These are phyloP conservation scores for Hemiprocne comata DNA, from an alignment of 2,113 vertebrate genomes.

Conservation along the genomic window DNA sequence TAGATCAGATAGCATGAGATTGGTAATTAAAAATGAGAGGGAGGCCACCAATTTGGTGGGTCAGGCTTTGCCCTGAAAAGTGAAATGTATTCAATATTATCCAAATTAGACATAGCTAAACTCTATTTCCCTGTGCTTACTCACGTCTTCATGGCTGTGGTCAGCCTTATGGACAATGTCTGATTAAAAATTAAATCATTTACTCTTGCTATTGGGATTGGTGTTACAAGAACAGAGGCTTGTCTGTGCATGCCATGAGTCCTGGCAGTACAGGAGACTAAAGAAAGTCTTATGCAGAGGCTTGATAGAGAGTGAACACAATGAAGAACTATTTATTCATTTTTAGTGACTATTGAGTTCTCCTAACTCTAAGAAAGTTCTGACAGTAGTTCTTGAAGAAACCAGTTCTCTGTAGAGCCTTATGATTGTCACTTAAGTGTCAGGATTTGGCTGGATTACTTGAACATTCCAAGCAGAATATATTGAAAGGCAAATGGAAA, in stretches of 20 bases:
- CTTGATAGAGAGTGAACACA: not conserved
- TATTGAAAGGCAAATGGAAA: not conserved
- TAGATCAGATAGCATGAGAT: not conserved
- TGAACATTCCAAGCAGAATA: not conserved
- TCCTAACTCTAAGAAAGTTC: not conserved
- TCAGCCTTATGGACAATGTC: not conserved
- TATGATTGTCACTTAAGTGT: not conserved
- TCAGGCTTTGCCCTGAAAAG: not conserved
- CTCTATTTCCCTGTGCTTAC: not conserved
- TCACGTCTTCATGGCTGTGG: not conserved
- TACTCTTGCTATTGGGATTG: not conserved
- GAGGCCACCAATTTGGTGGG: not conserved
- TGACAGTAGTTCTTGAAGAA: not conserved
- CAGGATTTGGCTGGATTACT: not conserved
- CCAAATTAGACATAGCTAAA: not conserved
- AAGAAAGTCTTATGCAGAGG: not conserved
- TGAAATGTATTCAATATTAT: not conserved
- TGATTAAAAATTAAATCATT: not conserved
- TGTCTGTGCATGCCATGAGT: accelerated
- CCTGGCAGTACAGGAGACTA: not conserved
- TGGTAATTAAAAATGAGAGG: not conserved
- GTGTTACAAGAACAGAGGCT: not conserved
- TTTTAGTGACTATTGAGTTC: not conserved
- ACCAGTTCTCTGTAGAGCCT: not conserved
- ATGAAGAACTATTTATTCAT: not conserved